Evolutionary conservation across 2,113 vertebrate genomes (phyloP).

Genomic region (Tenebrosternarchus preto): DNA sequence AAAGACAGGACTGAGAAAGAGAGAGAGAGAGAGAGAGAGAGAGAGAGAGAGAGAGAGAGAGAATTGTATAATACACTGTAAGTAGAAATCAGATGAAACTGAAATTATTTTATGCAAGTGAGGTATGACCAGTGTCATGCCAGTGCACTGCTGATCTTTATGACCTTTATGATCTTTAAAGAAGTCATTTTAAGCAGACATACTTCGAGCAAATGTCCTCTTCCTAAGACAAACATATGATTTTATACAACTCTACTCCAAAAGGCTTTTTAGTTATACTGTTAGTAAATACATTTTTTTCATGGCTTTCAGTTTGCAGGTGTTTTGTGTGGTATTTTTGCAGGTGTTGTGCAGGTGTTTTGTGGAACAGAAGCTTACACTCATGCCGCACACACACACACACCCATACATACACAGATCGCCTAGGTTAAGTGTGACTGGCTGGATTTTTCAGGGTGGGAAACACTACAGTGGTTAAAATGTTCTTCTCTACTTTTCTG

Average conservation of each 20-base stretch:
- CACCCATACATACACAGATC: slow-evolving; percentile 2
- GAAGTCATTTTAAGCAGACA: too few relatives aligned
- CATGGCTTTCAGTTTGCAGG: neutral
- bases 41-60: neutral
- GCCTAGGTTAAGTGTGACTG: slow-evolving; percentile 6
- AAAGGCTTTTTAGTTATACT: neutral
- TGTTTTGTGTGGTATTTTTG: slow-evolving; percentile 47
- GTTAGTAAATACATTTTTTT: neutral
- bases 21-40: neutral
- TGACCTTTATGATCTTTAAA: too few relatives aligned
- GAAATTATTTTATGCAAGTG: slow-evolving; percentile 15
- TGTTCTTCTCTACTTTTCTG: neutral
- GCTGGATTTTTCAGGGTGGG: neutral
- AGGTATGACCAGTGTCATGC: neutral
- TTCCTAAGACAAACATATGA: neutral
- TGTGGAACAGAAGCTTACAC: too few relatives aligned
- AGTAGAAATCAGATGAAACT: neutral
- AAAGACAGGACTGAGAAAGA: neutral
- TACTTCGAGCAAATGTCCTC: neutral
- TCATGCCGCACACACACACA: slow-evolving; percentile 24
- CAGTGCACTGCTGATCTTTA: too few relatives aligned
- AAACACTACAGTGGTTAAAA: slow-evolving; percentile 5
- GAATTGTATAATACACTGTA: slow-evolving; percentile 22
- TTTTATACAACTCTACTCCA: neutral
- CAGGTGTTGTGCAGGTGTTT: too few relatives aligned